Evolutionary conservation across 2,113 vertebrate genomes (phyloP), one percentile per base, ranked within the genome.

Genomic region (Salvelinus alpinus): DNA sequence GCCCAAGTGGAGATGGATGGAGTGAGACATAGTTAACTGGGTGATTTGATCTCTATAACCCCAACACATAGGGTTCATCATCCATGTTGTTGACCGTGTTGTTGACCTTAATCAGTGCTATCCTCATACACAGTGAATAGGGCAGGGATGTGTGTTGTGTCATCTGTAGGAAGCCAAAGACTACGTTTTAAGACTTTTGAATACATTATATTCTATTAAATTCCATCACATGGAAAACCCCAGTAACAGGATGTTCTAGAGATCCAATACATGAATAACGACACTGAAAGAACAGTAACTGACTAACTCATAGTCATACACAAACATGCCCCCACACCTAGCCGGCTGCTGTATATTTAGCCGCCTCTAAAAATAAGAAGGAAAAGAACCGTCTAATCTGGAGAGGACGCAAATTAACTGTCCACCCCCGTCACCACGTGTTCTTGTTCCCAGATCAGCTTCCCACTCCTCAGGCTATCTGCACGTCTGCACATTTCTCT

Each of bases 361-460:
- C 71, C 64, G 25, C 48, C 59, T 82, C 73, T 82, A 79, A 78
- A 83, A 84, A 83, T 80, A 82, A 73, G 44, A 60, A 34, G 31
- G 25, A 67, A 57, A 72, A 71, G 22, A 31, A 73, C 24, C 72
- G 64, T 82, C 64, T 85, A 80, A 84, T 82, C 34, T 74, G 68
- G 69, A 84, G 65, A 22, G 64, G 64, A 80, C 4, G 31, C 64
- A 82, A 74, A 73, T 77, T 59, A 24, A 44, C 60, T 51, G 9
- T 34, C 27, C 16, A 13, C 68, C 16, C 7, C 38, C 80, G 73
- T 79, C 78, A 38, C 14, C 9, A 14, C 44, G 64, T 44, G 73
- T 72, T 64, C 51, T 3, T 73, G 29, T 78, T 68, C 71, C 76
- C 38, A 59, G 22, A 75, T 75, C 9, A 70, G 54, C 73, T 72